Conservation (phyloP, 1,140 invertebrate species). For the Diachasma alloeum region DNA sequence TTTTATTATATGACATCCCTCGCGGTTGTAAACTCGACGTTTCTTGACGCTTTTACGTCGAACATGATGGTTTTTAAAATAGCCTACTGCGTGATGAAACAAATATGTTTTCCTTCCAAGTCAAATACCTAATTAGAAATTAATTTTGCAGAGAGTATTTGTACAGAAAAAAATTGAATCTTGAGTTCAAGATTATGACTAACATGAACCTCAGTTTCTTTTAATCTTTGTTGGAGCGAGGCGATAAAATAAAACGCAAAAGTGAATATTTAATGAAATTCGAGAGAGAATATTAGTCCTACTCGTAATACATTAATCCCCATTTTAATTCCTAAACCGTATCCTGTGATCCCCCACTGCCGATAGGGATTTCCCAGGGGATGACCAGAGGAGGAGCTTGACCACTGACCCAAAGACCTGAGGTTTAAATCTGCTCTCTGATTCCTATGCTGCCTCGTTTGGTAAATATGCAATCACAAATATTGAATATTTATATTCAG, state of each 20-base stretch:
- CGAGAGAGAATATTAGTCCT: background rate
- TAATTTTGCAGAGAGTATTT: background rate
- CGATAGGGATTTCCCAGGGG: conserved; percentile 31
- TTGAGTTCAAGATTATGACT: background rate
- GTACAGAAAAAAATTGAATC: too few relatives aligned
- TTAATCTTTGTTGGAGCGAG: background rate
- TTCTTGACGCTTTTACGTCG: conserved; percentile 21
- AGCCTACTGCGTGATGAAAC: background rate
- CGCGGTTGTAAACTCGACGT: conserved; percentile 27
- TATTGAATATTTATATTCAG: background rate
- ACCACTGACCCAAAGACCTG: conserved; percentile 31
- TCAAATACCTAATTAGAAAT: too few relatives aligned
- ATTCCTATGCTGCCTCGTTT: background rate
- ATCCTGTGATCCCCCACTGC: conserved; percentile 32
- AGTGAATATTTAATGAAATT: background rate
- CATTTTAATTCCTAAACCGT: conserved; percentile 37
- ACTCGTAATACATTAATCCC: conserved; percentile 21
- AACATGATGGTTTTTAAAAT: conserved; percentile 23
- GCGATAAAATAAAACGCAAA: background rate
- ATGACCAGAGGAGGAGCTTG: conserved; percentile 21
- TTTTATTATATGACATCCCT: conserved; percentile 32
- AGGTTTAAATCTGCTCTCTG: conserved; percentile 3
- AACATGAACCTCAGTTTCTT: background rate
- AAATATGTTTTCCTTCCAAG: background rate
- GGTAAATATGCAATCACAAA: background rate